Percentiles rank a stretch among this genome's conserved stretches.
Conservation (phyloP, 2,888 invertebrate species). For the Cheilosia pagana region DNA sequence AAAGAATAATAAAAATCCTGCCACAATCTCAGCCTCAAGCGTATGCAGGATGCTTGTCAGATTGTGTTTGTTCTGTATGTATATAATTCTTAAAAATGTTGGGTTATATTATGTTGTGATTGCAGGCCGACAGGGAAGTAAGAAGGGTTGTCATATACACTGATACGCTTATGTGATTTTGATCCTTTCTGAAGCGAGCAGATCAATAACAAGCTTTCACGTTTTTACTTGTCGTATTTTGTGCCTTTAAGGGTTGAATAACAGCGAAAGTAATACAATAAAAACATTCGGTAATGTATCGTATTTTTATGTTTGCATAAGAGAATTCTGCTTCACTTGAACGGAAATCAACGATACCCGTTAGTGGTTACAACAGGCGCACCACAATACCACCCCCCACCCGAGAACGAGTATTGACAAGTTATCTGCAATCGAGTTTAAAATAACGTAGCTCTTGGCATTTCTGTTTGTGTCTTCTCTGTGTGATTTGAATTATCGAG, state of each 20-base stretch:
- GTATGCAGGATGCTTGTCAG: too few relatives aligned
- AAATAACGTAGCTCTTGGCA: not conserved
- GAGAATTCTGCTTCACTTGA: slow-evolving; percentile 52
- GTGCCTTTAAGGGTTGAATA: slow-evolving; percentile 56
- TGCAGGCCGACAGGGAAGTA: too few relatives aligned
- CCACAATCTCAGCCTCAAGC: too few relatives aligned
- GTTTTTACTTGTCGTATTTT: not conserved
- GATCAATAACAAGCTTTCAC: too few relatives aligned
- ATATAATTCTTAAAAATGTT: too few relatives aligned
- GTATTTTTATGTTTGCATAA: slow-evolving; percentile 44
- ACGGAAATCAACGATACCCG: slow-evolving; percentile 56
- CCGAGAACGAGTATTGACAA: slow-evolving; percentile 1
- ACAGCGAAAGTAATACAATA: slow-evolving; percentile 38
- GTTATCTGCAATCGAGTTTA: slow-evolving; percentile 28
- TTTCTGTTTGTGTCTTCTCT: not conserved
- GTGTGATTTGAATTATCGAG: slow-evolving; percentile 8
- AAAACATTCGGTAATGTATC: not conserved
- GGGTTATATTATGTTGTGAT: too few relatives aligned
- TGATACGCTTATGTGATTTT: slow-evolving; percentile 25
- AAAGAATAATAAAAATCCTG: too few relatives aligned
- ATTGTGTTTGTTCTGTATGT: too few relatives aligned
- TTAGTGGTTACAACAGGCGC: slow-evolving; percentile 43
- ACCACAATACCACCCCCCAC: not conserved
- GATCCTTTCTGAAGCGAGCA: not conserved
- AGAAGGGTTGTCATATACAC: too few relatives aligned